Evolutionary conservation across 2,797 vertebrate genomes (phyloP).

Genomic region (Onychomys torridus): DNA sequence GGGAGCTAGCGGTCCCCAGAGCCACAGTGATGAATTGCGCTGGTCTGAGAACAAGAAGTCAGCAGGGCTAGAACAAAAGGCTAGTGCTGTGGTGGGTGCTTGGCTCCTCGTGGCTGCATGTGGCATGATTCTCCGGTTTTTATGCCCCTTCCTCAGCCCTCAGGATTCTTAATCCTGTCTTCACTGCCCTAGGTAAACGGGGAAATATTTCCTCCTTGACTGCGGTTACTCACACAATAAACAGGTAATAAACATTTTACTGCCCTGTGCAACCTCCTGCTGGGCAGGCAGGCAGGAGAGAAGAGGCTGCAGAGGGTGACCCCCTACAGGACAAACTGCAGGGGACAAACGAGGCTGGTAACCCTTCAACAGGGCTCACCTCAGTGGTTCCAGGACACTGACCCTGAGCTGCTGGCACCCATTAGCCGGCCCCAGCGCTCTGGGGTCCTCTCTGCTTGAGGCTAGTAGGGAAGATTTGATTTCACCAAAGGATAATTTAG

Average conservation of each 20-base stretch:
- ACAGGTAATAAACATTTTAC: conserved; percentile 85
- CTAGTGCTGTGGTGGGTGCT: neutral
- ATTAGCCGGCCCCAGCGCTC: neutral
- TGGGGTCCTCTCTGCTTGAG: conserved; percentile 63
- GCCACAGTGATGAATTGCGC: conserved; percentile 41
- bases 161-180: conserved; percentile 81
- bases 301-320: conserved; percentile 21
- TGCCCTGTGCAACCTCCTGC: conserved; percentile 77
- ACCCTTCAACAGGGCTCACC: neutral
- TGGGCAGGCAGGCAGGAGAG: conserved; percentile 59
- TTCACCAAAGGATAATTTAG: conserved; percentile 79
- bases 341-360: conserved; percentile 45
- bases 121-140: conserved; percentile 55
- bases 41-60: conserved; percentile 34
- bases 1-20: neutral
- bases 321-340: conserved; percentile 35
- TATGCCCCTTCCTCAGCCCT: conserved; percentile 60
- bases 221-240: conserved; percentile 83
- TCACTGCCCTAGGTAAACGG: conserved; percentile 80
- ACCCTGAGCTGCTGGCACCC: neutral
- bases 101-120: neutral
- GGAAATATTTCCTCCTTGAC: conserved; percentile 77
- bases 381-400: neutral
- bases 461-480: conserved; percentile 74
- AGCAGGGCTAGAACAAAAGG: conserved; percentile 45